Conservation (phyloP, 2,888 invertebrate genomes). For the Erebia epiphron region DNA sequence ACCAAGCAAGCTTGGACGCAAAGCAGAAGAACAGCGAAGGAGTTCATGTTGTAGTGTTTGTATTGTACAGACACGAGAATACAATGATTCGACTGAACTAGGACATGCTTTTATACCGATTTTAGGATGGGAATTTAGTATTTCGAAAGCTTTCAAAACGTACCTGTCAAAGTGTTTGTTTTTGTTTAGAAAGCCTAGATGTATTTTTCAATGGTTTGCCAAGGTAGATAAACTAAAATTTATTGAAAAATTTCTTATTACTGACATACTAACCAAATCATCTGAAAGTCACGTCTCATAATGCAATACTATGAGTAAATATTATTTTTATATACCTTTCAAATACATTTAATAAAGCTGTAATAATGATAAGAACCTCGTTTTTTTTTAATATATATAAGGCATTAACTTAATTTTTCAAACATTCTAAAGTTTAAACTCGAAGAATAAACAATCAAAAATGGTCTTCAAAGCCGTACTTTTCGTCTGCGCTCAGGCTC, state of each 20-base stretch:
- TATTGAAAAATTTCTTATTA: background rate
- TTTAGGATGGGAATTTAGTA: background rate
- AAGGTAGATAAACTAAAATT: background rate
- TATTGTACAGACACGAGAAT: background rate
- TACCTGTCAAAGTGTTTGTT: background rate
- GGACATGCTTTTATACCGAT: background rate
- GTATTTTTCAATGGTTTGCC: no score
- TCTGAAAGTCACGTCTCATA: background rate
- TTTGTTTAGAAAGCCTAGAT: background rate
- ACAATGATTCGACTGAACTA: background rate
- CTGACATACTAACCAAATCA: background rate
- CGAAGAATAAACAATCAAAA: constrained; percentile 29
- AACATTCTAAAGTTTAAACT: constrained; percentile 23
- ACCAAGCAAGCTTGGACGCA: constrained; percentile 46
- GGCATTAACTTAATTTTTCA: background rate
- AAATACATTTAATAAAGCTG: background rate
- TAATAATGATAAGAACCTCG: background rate
- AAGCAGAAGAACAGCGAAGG: constrained; percentile 48
- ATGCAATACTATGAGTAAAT: background rate
- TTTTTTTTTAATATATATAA: constrained; percentile 22
- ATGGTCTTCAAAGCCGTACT: constrained; percentile 45
- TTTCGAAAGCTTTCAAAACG: background rate
- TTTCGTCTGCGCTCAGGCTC: constrained; percentile 48
- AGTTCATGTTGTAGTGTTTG: constrained; percentile 44
- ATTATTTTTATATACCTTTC: background rate